These are phyloP conservation scores for Dallia pectoralis DNA, from an alignment of 2,797 vertebrate genomes.

Conservation along the genomic window DNA sequence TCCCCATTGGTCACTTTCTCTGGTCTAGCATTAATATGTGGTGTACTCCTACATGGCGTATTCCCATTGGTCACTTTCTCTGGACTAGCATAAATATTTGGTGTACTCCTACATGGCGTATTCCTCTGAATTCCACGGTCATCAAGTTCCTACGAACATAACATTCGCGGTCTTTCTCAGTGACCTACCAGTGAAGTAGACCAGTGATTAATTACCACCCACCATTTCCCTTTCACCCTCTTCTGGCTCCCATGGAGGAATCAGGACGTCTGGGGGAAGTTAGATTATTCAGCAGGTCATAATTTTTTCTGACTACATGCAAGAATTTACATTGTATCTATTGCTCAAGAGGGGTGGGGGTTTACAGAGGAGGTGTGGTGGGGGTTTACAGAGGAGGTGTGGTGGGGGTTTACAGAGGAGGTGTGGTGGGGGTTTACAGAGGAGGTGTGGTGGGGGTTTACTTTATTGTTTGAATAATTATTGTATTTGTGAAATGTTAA, in stretches of 20 bases:
- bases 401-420: no score
- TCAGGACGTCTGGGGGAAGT: conserved; percentile 61
- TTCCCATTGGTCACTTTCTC: neutral
- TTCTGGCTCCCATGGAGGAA: conserved; percentile 33
- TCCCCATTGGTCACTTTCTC: neutral
- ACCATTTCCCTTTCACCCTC: conserved; percentile 43
- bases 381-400: no score
- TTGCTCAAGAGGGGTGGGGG: no score
- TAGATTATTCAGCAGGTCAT: conserved; percentile 54
- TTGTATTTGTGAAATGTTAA: no score
- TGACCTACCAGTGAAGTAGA: neutral
- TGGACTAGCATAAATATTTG: neutral
- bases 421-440: no score
- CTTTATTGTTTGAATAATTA: no score
- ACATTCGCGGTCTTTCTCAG: neutral
- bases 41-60: neutral
- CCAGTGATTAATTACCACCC: conserved; percentile 21
- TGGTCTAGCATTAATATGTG: neutral
- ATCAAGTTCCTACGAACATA: neutral
- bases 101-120: neutral
- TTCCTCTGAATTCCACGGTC: neutral
- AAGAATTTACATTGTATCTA: no score
- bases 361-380: no score
- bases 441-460: no score
- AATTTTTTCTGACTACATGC: conserved; percentile 55